A percentile compares a stretch with the other conserved stretches of the same genome.
Evolutionary conservation across 1,140 invertebrate species (phyloP).

Genomic region (Philaenus spumarius): DNA sequence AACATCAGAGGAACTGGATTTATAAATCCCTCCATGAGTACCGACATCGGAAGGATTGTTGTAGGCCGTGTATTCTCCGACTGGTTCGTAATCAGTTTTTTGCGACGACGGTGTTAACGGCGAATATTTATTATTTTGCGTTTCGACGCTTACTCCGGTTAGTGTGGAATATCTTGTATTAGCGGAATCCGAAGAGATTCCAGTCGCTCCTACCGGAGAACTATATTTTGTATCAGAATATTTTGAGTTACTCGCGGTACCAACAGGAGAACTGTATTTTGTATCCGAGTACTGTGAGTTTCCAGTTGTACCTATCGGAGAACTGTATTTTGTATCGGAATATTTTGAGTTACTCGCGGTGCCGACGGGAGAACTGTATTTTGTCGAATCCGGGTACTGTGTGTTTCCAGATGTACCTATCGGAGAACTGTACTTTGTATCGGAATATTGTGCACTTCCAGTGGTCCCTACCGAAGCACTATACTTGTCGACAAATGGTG

Average conservation of each 20-base stretch:
- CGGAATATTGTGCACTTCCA: background rate
- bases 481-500: constrained; percentile 1
- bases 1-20: background rate
- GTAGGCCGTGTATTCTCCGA: constrained; percentile 23
- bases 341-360: constrained; percentile 1
- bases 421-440: constrained; percentile 2
- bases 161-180: constrained; percentile 11
- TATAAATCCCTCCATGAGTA: constrained; percentile 13
- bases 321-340: constrained; percentile 18
- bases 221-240: background rate
- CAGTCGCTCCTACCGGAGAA: background rate
- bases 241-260: background rate
- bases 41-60: constrained; percentile 26
- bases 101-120: background rate
- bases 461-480: background rate
- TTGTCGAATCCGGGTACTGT: constrained; percentile 1
- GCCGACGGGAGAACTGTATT: constrained; percentile 10
- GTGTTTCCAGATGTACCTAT: background rate
- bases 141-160: constrained; percentile 9
- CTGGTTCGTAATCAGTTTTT: constrained; percentile 2
- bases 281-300: constrained; percentile 1
- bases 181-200: constrained; percentile 27
- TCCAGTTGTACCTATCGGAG: background rate
- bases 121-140: constrained; percentile 9
- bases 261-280: constrained; percentile 3